These are phyloP conservation scores for Xiphophorus birchmanni DNA, from an alignment of 2,797 vertebrate species.

Conservation along the genomic window DNA sequence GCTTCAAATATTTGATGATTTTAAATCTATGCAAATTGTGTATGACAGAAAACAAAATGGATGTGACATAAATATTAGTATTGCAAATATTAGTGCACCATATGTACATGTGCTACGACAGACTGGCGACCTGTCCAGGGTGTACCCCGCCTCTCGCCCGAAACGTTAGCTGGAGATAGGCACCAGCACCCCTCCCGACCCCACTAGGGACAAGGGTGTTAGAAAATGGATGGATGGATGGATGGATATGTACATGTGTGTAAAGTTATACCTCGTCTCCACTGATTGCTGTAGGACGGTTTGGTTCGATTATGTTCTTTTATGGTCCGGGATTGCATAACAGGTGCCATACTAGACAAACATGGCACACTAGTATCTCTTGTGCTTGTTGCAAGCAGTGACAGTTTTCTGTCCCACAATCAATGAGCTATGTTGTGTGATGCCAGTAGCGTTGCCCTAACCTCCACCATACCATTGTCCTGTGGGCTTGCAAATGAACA, in stretches of 20 bases:
- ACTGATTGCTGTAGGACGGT: background rate
- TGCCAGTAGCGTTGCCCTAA: no score
- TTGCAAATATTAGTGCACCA: background rate
- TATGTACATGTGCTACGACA: background rate
- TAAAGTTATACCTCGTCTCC: background rate
- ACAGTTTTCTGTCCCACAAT: background rate
- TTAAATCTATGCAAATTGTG: background rate
- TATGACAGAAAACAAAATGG: background rate
- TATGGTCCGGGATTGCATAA: background rate
- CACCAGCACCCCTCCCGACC: no score
- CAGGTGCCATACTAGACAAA: background rate
- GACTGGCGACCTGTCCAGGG: no score
- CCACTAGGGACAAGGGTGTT: no score
- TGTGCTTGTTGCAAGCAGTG: background rate
- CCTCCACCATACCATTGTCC: no score
- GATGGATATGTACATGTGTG: background rate
- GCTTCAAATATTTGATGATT: background rate
- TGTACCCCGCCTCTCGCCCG: no score
- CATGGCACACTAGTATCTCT: background rate
- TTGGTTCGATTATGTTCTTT: background rate
- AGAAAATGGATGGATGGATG: no score
- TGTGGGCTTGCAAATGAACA: no score
- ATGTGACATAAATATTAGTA: background rate
- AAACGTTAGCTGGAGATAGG: no score
- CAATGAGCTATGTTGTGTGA: background rate